These are phyloP conservation scores for Oreochromis niloticus DNA, from an alignment of 2,113 vertebrate species.

Conservation along the genomic window DNA sequence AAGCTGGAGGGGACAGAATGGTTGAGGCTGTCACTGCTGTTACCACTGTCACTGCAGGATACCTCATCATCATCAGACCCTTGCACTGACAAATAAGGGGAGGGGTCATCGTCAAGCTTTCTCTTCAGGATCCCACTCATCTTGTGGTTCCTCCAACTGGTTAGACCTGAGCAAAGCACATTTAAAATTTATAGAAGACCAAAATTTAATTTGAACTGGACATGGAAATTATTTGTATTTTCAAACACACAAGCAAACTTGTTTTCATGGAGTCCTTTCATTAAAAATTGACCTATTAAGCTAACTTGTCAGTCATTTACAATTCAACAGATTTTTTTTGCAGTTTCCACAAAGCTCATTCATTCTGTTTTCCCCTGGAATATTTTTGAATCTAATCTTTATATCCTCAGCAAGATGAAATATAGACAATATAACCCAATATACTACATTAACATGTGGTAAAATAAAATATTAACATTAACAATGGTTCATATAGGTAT, in stretches of 20 bases:
- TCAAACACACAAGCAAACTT: neutral
- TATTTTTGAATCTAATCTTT: neutral
- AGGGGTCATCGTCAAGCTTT: conserved; percentile 85
- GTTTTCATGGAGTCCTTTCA: neutral
- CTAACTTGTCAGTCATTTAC: neutral
- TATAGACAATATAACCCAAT: neutral
- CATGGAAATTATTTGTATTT: neutral
- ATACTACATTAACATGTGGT: neutral
- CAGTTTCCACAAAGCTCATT: neutral
- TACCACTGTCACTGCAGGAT: conserved; percentile 93
- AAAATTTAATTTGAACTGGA: neutral
- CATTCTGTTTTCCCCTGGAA: neutral
- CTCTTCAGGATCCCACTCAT: conserved; percentile 90
- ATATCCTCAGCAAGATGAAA: neutral
- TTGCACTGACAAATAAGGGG: conserved; percentile 81
- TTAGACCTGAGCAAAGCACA: conserved; percentile 5
- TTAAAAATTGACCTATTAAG: neutral
- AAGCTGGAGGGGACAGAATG: conserved; percentile 81
- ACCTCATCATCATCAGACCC: conserved; percentile 86
- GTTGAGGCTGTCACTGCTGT: conserved; percentile 92
- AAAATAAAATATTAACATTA: neutral
- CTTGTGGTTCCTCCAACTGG: conserved; percentile 28
- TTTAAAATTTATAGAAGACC: neutral
- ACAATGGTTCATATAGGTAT: neutral
- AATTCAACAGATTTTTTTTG: neutral